Percentiles rank a stretch among this genome's conserved stretches.
phyloP scores from a whole-genome alignment of 2,797 vertebrate species.

The Iguana delicatissima region DNA sequence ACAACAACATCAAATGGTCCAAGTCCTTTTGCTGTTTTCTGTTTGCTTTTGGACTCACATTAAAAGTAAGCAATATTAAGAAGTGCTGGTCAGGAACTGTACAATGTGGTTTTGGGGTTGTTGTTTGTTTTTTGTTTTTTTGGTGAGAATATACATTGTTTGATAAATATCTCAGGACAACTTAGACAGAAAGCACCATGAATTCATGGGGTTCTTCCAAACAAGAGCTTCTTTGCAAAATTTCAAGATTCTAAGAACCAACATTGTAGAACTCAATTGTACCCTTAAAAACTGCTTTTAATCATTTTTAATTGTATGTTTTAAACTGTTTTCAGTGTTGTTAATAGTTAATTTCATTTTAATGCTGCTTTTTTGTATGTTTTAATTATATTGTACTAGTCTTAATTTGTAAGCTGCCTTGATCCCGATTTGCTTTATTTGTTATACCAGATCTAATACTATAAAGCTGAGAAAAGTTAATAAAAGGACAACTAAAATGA shows the following conservation, averaged over 20 bases:
- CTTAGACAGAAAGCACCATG: not conserved
- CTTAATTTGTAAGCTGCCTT: too few relatives aligned
- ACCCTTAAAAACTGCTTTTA: too few relatives aligned
- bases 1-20: not conserved
- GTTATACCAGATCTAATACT: too few relatives aligned
- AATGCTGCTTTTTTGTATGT: too few relatives aligned
- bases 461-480: too few relatives aligned
- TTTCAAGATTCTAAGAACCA: not conserved
- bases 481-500: too few relatives aligned
- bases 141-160: not conserved
- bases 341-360: too few relatives aligned
- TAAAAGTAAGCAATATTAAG: not conserved
- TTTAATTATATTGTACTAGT: too few relatives aligned
- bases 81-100: not conserved
- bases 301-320: too few relatives aligned
- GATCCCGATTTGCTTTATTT: too few relatives aligned
- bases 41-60: not conserved
- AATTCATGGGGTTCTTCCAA: not conserved
- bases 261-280: too few relatives aligned
- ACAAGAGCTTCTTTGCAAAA: not conserved
- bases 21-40: not conserved
- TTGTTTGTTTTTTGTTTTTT: not conserved
- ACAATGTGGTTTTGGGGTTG: not conserved
- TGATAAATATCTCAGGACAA: not conserved
- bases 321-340: too few relatives aligned